Evolutionary conservation across 2,113 vertebrate species (phyloP).

Genomic region (Tychaedon coryphoeus): DNA sequence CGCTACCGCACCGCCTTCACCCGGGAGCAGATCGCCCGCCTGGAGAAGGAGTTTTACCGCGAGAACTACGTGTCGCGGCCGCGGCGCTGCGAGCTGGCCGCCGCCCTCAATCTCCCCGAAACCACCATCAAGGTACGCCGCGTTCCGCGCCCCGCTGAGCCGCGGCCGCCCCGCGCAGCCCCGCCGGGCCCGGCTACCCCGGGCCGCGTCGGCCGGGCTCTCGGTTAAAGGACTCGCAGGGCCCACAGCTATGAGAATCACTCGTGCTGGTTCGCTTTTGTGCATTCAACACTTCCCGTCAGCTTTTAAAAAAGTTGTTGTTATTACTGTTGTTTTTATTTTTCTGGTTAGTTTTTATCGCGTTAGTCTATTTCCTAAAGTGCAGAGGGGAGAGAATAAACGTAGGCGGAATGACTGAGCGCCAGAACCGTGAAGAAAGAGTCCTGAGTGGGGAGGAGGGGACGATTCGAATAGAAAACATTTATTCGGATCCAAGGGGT

Average conservation of each 20-base stretch:
- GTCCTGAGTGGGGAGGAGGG: background rate
- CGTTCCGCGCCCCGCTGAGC: background rate
- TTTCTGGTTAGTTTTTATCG: background rate
- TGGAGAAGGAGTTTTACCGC: slow-evolving; percentile 98
- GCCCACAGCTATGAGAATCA: background rate
- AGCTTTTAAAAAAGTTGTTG: background rate
- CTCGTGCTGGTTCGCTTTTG: background rate
- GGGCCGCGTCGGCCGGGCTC: background rate
- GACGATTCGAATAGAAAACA: background rate
- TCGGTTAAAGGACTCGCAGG: rapidly evolving
- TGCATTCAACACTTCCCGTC: background rate
- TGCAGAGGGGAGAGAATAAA: background rate
- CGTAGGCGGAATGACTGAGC: background rate
- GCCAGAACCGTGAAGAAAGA: background rate
- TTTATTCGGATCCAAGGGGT: background rate
- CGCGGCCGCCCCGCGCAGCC: background rate
- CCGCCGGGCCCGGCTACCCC: background rate
- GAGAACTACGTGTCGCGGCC: slow-evolving; percentile 98
- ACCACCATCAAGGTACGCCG: slow-evolving; percentile 94
- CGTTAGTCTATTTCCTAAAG: background rate
- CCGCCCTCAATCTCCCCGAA: slow-evolving; percentile 94
- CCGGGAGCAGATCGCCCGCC: slow-evolving; percentile 91
- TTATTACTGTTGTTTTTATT: background rate
- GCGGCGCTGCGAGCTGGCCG: slow-evolving; percentile 93
- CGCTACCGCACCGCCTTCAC: slow-evolving; percentile 97